phyloP scores from a whole-genome alignment of 1,140 invertebrate genomes.

The Hesperophylax magnus region DNA sequence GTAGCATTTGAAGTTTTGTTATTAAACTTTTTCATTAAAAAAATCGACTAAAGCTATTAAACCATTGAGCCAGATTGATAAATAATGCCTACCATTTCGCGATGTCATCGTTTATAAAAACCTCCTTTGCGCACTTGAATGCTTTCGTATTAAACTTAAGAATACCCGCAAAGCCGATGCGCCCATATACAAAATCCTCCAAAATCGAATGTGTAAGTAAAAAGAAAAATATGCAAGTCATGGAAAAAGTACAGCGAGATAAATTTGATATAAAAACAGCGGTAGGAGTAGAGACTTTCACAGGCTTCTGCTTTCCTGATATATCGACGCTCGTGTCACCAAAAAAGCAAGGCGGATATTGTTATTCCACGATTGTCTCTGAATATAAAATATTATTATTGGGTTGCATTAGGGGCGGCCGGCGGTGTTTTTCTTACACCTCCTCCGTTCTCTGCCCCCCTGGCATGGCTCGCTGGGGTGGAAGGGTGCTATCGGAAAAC shows the following conservation, averaged over 20 bases:
- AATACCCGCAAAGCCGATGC: conserved; percentile 48
- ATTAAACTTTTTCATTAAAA: no score
- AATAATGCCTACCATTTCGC: conserved; percentile 29
- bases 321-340: conserved; percentile 52
- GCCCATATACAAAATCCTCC: conserved; percentile 49
- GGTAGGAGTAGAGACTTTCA: conserved; percentile 48
- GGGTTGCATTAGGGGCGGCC: conserved; percentile 57
- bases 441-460: conserved; percentile 45
- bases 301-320: conserved; percentile 51
- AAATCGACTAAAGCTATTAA: no score
- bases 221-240: conserved; percentile 57
- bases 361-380: conserved; percentile 58
- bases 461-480: conserved; percentile 8
- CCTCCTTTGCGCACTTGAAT: conserved; percentile 17
- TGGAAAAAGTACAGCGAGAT: conserved; percentile 56
- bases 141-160: conserved; percentile 45
- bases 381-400: conserved; percentile 60
- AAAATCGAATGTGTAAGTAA: conserved; percentile 55
- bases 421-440: conserved; percentile 57
- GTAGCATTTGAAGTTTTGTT: no score
- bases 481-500: conserved; percentile 49
- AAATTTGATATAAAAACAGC: conserved; percentile 56
- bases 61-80: background rate
- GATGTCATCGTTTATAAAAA: conserved; percentile 52
- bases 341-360: conserved; percentile 53